These are phyloP conservation scores for Scomber japonicus DNA, from an alignment of 2,113 vertebrate genomes.

Conservation along the genomic window DNA sequence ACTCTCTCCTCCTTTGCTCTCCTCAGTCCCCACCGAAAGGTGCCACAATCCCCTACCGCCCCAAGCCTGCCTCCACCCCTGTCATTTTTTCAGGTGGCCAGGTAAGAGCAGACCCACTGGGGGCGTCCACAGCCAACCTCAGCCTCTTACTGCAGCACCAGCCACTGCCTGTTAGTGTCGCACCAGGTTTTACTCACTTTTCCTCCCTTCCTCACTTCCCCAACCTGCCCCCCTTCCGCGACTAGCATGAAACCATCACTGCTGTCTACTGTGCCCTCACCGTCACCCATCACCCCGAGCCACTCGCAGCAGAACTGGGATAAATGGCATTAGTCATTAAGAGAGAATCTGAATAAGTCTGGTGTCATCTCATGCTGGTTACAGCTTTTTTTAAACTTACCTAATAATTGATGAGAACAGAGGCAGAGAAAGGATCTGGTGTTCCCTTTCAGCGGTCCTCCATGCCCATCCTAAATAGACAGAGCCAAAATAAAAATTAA, in stretches of 20 bases:
- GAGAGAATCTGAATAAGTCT: neutral
- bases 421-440: neutral
- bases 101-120: conserved; percentile 99
- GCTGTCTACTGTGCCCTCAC: conserved; percentile 55
- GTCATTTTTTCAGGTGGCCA: conserved; percentile 99
- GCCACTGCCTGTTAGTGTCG: conserved; percentile 99
- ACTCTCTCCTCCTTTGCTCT: conserved; percentile 92
- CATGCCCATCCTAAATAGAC: neutral
- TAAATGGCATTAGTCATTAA: conserved; percentile 24
- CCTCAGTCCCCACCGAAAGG: conserved; percentile 99
- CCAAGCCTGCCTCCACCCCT: conserved; percentile 99
- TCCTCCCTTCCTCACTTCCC: conserved; percentile 84
- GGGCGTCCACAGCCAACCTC: conserved; percentile 99
- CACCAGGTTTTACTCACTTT: conserved; percentile 94
- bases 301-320: conserved; percentile 60
- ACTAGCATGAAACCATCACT: conserved; percentile 74
- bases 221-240: conserved; percentile 24
- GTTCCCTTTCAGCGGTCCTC: neutral
- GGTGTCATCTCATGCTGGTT: neutral
- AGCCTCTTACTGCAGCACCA: conserved; percentile 99
- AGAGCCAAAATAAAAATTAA: neutral
- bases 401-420: conserved; percentile 3
- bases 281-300: conserved; percentile 48
- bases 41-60: conserved; percentile 99
- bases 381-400: neutral